These are phyloP conservation scores for Cyrtorhinus lividipennis DNA, from an alignment of 1,140 invertebrate species.

Conservation along the genomic window DNA sequence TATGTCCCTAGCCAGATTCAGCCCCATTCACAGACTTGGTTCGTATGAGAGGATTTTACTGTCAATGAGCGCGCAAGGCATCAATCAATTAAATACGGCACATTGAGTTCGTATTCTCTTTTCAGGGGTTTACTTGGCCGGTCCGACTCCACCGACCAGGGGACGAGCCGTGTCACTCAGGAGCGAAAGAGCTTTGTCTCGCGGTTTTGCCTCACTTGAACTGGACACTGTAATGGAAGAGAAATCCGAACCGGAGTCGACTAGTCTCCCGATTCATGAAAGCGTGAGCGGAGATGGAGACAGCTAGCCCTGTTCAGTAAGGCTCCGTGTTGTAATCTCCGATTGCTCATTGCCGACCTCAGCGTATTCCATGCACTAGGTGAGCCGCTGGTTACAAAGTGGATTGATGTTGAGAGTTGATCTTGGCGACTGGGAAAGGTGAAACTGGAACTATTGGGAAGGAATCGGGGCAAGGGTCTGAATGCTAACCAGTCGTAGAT, in stretches of 20 bases:
- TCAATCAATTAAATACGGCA: not conserved
- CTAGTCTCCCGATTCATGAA: constrained; percentile 13
- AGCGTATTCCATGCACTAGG: not conserved
- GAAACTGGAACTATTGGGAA: too few relatives aligned
- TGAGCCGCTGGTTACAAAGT: not conserved
- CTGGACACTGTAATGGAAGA: constrained; percentile 69
- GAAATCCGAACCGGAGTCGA: constrained; percentile 50
- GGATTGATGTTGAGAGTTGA: not conserved
- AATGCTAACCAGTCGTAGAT: not conserved
- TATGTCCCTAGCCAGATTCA: constrained; percentile 60
- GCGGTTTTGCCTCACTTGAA: constrained; percentile 54
- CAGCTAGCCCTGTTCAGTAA: constrained; percentile 8
- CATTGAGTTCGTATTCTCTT: too few relatives aligned
- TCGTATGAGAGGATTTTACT: too few relatives aligned
- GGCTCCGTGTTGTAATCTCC: not conserved
- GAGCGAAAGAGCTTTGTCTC: constrained; percentile 42
- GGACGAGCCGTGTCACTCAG: constrained; percentile 47
- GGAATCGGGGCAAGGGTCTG: too few relatives aligned
- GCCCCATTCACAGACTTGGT: constrained; percentile 54
- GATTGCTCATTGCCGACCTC: not conserved
- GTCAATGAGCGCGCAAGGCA: too few relatives aligned
- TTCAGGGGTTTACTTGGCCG: constrained; percentile 25
- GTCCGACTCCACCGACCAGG: constrained; percentile 18
- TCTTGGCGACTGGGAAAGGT: not conserved
- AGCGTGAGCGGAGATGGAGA: constrained; percentile 4